These are phyloP conservation scores for Rousettus madagascariensis DNA, from an alignment of 2,797 vertebrate species.

Conservation along the genomic window DNA sequence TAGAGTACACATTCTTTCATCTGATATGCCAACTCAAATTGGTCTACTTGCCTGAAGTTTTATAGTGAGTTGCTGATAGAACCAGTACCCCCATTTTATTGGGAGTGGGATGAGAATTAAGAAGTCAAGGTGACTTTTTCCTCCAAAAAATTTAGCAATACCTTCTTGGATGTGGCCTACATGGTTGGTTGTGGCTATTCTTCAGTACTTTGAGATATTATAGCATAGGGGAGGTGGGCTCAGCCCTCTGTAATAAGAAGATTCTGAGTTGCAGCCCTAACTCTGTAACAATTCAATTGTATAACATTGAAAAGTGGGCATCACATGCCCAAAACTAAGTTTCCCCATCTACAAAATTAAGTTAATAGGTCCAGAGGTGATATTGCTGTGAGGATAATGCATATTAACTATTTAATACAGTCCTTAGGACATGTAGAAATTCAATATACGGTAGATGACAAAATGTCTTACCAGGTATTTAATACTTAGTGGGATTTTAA, in stretches of 20 bases:
- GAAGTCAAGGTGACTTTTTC: background rate
- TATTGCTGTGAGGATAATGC: background rate
- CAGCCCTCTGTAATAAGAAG: background rate
- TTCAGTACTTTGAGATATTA: background rate
- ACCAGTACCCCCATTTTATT: background rate
- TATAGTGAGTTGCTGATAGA: background rate
- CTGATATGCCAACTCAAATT: background rate
- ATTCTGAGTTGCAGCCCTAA: background rate
- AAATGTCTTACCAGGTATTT: background rate
- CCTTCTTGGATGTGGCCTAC: background rate
- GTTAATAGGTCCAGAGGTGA: background rate
- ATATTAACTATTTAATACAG: background rate
- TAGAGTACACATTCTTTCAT: background rate
- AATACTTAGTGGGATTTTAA: background rate
- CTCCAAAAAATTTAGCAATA: background rate
- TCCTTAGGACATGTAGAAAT: background rate
- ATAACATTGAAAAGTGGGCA: background rate
- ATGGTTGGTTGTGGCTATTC: fast-evolving
- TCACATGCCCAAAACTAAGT: background rate
- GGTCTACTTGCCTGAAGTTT: background rate
- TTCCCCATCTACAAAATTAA: background rate
- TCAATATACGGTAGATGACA: background rate
- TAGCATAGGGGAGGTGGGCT: background rate
- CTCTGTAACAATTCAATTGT: background rate
- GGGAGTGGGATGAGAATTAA: background rate